A percentile compares a stretch with the other conserved stretches of the same genome.
Conservation (phyloP, 2,113 vertebrate genomes). For the Apistogramma diplotaenia region DNA sequence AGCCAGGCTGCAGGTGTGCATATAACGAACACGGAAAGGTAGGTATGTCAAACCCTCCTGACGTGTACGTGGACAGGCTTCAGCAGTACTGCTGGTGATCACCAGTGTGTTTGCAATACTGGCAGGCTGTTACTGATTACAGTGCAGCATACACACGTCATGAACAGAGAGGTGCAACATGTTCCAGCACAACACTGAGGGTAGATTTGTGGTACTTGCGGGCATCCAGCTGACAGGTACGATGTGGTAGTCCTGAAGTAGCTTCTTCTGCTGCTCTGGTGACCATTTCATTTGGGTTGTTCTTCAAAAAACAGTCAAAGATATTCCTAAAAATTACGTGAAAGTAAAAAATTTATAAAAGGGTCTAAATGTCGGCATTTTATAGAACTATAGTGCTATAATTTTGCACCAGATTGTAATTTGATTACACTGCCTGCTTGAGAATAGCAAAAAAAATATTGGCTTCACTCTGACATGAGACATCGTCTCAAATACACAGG, state of each 20-base stretch:
- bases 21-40: too few relatives aligned
- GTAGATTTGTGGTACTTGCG: slow-evolving; percentile 11
- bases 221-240: slow-evolving; percentile 33
- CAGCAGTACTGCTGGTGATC: too few relatives aligned
- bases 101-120: too few relatives aligned
- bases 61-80: too few relatives aligned
- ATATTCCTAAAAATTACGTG: background rate
- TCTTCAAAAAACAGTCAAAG: slow-evolving; percentile 49
- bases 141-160: too few relatives aligned
- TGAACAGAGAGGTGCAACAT: too few relatives aligned
- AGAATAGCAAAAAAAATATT: background rate
- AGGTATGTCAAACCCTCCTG: too few relatives aligned
- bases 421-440: too few relatives aligned
- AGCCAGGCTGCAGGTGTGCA: too few relatives aligned
- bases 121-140: too few relatives aligned
- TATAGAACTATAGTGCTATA: background rate
- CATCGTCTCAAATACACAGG: background rate
- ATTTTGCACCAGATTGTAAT: too few relatives aligned
- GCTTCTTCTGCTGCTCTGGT: background rate
- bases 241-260: slow-evolving; percentile 53
- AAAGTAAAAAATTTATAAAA: background rate
- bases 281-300: slow-evolving; percentile 14
- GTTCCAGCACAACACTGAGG: too few relatives aligned
- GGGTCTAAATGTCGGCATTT: background rate
- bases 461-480: background rate